Evolutionary conservation across 2,888 invertebrate genomes (phyloP), one percentile per base, ranked within the genome.

Genomic region (Thysanoteuthis rhombus): DNA sequence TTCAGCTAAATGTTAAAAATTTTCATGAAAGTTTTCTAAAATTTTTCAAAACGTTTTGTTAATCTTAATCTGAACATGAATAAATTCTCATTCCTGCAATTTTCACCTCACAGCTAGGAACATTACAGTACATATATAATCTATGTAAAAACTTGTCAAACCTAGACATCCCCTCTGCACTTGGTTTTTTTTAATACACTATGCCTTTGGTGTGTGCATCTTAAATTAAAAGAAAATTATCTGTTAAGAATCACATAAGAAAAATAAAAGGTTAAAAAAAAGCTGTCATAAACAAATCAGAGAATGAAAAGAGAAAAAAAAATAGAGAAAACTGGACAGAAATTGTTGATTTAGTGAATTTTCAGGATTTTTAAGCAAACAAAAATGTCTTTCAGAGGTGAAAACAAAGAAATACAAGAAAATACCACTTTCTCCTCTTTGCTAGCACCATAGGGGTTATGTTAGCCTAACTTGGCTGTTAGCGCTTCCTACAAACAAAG

Each of bases 361-460:
- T 75, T 75, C n/a, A 75, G 4, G 75, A 75, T 75, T 75, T 58
- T n/a, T 75, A 36, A 10, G n/a, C 75, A 75, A 8, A n/a, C 2
- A 75, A n/a, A 75, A 75, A 75, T 5, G 16, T n/a, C n/a, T 75
- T 75, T 75, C 75, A 75, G 75, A 75, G 75, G 75, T 75, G n/a
- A n/a, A 75, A 75, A 75, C 75, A n/a, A 75, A 36, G n/a, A 75
- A 75, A 75, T 75, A 75, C 75, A 75, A 36, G 75, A 75, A 75
- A 75, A 75, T 75, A 75, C 75, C 75, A 75, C 75, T n/a, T 75
- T 75, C 75, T 75, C 75, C 75, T 75, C 75, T 75, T 75, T 75
- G 75, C 75, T 75, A 75, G 75, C 75, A 75, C 75, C n/a, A n/a
- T 75, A n/a, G n/a, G 75, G n/a, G 75, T 75, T 36, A 36, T n/a